These are phyloP conservation scores for Meghimatium bilineatum DNA, from an alignment of 2,888 invertebrate species.

Conservation along the genomic window DNA sequence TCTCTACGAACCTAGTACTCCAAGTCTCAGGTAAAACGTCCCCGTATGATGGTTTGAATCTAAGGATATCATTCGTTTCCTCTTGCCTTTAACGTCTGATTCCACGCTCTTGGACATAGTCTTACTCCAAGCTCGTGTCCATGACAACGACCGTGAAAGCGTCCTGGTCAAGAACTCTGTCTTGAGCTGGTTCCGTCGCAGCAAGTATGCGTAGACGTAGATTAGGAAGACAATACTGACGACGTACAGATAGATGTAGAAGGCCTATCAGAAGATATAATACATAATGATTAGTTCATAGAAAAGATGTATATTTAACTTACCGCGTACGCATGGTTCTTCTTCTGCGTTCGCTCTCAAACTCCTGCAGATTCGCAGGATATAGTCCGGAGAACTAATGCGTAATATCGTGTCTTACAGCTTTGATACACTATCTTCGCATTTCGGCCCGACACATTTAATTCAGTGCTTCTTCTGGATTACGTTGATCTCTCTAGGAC, in stretches of 20 bases:
- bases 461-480: too few species aligned
- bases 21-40: slow-evolving; percentile 62
- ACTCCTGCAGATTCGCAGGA: too few species aligned
- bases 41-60: slow-evolving; percentile 58
- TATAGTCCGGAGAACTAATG: too few species aligned
- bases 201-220: slow-evolving; percentile 59
- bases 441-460: too few species aligned
- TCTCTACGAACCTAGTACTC: slow-evolving; percentile 57
- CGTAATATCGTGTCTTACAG: too few species aligned
- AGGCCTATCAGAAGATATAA: slow-evolving; percentile 56
- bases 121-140: slow-evolving; percentile 49
- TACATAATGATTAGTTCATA: too few species aligned
- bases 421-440: too few species aligned
- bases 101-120: slow-evolving; percentile 38
- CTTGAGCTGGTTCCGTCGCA: slow-evolving; percentile 53
- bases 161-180: slow-evolving; percentile 48
- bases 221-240: slow-evolving; percentile 60
- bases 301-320: too few species aligned
- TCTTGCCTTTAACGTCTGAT: slow-evolving; percentile 1
- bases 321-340: too few species aligned
- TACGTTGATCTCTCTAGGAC: too few species aligned
- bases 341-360: too few species aligned
- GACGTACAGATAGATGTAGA: slow-evolving; percentile 63
- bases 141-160: slow-evolving; percentile 49
- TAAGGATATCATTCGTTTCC: slow-evolving; percentile 53